A percentile compares a stretch with the other conserved stretches of the same genome.
phyloP scores from a whole-genome alignment of 2,888 invertebrate species.

The Lasioglossum zephyrum region DNA sequence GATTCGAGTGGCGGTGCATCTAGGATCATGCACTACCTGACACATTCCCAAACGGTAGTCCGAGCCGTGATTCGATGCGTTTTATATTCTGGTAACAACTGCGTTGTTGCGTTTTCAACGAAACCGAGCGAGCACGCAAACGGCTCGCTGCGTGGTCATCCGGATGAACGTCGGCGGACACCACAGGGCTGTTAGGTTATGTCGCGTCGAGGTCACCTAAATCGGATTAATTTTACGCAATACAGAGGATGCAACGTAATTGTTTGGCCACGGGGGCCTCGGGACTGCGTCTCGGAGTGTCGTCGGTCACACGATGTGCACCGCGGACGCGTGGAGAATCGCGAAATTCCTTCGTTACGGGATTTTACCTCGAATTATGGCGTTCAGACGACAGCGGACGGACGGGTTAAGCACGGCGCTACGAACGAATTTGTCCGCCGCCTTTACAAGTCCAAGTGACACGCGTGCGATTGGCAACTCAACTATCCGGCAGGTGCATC shows the following conservation, averaged over 20 bases:
- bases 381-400: constrained; percentile 74
- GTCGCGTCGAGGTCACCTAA: constrained; percentile 82
- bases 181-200: constrained; percentile 73
- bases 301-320: constrained; percentile 69
- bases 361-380: constrained; percentile 78
- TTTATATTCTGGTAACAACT: neutral
- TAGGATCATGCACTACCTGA: constrained; percentile 54
- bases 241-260: constrained; percentile 77
- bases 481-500: constrained; percentile 79
- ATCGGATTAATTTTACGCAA: constrained; percentile 84
- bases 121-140: constrained; percentile 23
- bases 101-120: constrained; percentile 9
- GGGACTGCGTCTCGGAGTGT: constrained; percentile 60
- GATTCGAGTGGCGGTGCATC: constrained; percentile 18
- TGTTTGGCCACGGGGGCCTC: constrained; percentile 65
- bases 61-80: constrained; percentile 35
- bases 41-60: constrained; percentile 42
- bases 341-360: constrained; percentile 75
- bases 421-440: constrained; percentile 75
- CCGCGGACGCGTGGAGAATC: constrained; percentile 77
- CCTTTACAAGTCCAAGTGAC: constrained; percentile 72
- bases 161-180: constrained; percentile 45
- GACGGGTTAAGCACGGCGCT: constrained; percentile 75
- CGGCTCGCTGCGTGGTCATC: constrained; percentile 41
- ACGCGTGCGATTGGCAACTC: constrained; percentile 74